Evolutionary conservation across 1,140 invertebrate genomes (phyloP), one percentile per base, ranked within the genome.

Genomic region (Macrocentrus cingulum): DNA sequence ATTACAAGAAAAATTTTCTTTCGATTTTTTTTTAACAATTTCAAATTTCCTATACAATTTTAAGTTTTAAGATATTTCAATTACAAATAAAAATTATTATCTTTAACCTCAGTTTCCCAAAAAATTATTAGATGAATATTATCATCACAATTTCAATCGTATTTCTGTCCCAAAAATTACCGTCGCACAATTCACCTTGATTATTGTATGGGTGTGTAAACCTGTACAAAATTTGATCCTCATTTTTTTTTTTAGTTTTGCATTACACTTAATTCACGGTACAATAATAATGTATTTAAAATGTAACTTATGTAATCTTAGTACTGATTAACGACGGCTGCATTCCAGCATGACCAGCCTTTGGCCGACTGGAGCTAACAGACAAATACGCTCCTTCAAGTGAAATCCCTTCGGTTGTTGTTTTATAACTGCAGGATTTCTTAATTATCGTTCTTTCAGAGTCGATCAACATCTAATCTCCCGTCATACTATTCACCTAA

Each of bases 291-390:
- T 76, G 70, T 74, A 73, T 74, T 78, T 77, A 76, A 76, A 77
- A 71, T 73, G 70, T 78, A 80, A 80, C 74, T 77, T 75, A 78
- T 77, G 67, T 76, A 79, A 70, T 70, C 74, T 79, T 76, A 78
- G 66, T 71, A 77, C 71, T 77, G 74, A 74, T 78, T 78, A 80
- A 80, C 76, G 74, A 80, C 63, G 69, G 70, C 68, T 77, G 71
- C 77, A 79, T 79, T 77, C 76, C 78, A 79, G 76, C 74, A 66
- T 70, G 72, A 73, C 75, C 74, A 78, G 72, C 71, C 70, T 74
- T 76, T 77, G 75, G 76, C 73, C 69, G 69, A 78, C 68, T 70
- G 76, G 76, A 79, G 78, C 78, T 79, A 80, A 80, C 78, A 80
- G 78, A 80, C 78, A 80, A 80, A 79, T 74, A 76, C 67, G 76